A percentile compares a stretch with the other conserved stretches of the same genome.
phyloP scores from a whole-genome alignment of 2,888 invertebrate genomes.

The Frankliniella fusca region DNA sequence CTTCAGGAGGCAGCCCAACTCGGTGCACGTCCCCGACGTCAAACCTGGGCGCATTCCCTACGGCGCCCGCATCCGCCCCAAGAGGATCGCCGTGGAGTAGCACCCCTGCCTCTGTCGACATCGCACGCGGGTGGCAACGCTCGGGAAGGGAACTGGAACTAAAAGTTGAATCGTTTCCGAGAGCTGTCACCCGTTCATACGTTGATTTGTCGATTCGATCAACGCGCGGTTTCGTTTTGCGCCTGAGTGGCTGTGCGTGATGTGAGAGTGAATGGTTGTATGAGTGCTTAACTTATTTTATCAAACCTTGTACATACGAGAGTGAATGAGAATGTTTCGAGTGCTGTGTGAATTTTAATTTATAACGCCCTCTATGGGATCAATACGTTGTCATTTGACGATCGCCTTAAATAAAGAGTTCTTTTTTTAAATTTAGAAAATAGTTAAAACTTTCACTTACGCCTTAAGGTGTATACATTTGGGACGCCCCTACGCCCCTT shows the following conservation, averaged over 20 bases:
- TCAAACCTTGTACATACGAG: background rate
- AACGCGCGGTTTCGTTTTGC: no score
- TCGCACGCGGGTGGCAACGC: no score
- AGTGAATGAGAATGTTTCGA: background rate
- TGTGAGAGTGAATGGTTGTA: background rate
- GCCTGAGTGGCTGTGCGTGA: no score
- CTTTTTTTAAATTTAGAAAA: background rate
- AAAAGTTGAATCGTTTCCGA: no score
- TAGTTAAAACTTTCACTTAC: background rate
- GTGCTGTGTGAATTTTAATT: background rate
- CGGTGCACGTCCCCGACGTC: background rate
- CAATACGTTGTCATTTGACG: background rate
- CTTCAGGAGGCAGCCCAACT: constrained; percentile 13
- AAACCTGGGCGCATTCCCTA: background rate
- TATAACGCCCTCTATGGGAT: background rate
- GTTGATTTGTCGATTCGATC: no score
- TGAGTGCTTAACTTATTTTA: constrained; percentile 7
- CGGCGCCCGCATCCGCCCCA: constrained; percentile 1
- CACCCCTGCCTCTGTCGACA: no score
- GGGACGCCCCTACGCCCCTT: no score
- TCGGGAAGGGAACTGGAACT: no score
- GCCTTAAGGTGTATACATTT: no score
- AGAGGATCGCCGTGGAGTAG: constrained; percentile 8
- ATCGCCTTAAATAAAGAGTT: background rate
- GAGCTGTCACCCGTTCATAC: no score